Evolutionary conservation across 2,113 vertebrate species (phyloP).

Genomic region (Pollachius pollachius): DNA sequence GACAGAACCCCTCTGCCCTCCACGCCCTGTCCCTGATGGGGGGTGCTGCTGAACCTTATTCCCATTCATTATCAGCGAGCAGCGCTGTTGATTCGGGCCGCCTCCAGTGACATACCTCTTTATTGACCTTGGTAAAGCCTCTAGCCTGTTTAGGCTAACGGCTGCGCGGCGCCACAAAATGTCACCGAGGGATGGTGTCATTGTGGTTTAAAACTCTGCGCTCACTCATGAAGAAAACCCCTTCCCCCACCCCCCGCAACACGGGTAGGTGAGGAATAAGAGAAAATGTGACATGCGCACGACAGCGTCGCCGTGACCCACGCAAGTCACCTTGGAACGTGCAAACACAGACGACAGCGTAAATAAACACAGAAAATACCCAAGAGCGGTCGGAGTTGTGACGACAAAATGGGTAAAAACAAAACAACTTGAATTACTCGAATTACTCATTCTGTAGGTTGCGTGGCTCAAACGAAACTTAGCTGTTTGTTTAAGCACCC

Average conservation of each 20-base stretch:
- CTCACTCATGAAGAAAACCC: slow-evolving; percentile 64
- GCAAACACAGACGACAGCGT: slow-evolving; percentile 28
- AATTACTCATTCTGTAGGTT: too few relatives aligned
- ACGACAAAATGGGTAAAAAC: too few relatives aligned
- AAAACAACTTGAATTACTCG: too few relatives aligned
- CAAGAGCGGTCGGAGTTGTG: not conserved
- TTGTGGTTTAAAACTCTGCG: slow-evolving; percentile 21
- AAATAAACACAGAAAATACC: not conserved
- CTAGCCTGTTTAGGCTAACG: slow-evolving; percentile 59
- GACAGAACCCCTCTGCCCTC: not conserved
- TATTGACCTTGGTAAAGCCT: slow-evolving; percentile 62
- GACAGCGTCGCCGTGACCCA: slow-evolving; percentile 6
- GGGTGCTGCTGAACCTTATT: slow-evolving; percentile 36
- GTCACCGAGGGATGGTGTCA: slow-evolving; percentile 28
- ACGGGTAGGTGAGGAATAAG: slow-evolving; percentile 18
- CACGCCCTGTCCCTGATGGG: slow-evolving; percentile 17
- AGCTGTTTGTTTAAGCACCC: too few relatives aligned
- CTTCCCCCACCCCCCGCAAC: slow-evolving; percentile 47
- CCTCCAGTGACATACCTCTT: slow-evolving; percentile 52
- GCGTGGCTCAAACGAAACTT: too few relatives aligned
- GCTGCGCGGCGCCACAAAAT: slow-evolving; percentile 56
- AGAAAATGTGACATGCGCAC: not conserved
- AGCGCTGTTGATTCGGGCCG: slow-evolving; percentile 36
- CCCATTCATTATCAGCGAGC: slow-evolving; percentile 32
- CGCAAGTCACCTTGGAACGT: slow-evolving; percentile 63